Base-by-base conservation (phyloP, 2,113 vertebrate species). In the Pantherophis guttatus region DNA sequence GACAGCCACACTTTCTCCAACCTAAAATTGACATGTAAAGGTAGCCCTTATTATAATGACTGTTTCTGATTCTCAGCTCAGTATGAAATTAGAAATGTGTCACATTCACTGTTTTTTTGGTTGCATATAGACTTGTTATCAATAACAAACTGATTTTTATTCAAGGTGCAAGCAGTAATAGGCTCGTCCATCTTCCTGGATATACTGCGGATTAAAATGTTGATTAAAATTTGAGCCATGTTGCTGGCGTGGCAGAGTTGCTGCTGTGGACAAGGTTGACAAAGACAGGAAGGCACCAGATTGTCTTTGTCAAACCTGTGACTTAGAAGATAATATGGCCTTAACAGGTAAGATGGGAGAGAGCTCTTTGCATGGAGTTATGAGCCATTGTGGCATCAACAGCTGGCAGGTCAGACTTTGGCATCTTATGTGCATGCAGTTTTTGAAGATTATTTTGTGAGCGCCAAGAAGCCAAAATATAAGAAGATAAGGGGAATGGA, bases 1-100 rank as follows among this genome's bases (percentile, higher is more conserved):
- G 93, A 94, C 39, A 19, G 95, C 23, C 95, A 54, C 92, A 91
- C 52, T 92, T 97, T 96, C 93, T 95, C 94, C 50, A 95, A 96
- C 75, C 89, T 95, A 95, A 95, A 95, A 75, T 15, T 86, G 57
- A 33, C 7, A 19, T 81, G 39, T 81, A 39, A 81, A 81, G 17
- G 17, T 39, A 39, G 29, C 11, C 65, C 29, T 81, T 19, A 44
- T 44, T 21, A 44, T 81, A 39, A 81, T 81, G 2, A 39, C 39
- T 17, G 3, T 81, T 39, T 81, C 70, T 81, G 3, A 81, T 81
- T 81, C 33, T 21, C 33, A 81, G 33, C 70, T 44, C 70, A 92
- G 65, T 7, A 90, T 24, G 53, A 88, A 92, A 92, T 95, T 95
- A 96, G 94, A 70, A 96, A 96, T 90, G 5, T 62, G 15, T 90